Conservation (phyloP, 2,888 invertebrate genomes). For the Diplolepis rosae region DNA sequence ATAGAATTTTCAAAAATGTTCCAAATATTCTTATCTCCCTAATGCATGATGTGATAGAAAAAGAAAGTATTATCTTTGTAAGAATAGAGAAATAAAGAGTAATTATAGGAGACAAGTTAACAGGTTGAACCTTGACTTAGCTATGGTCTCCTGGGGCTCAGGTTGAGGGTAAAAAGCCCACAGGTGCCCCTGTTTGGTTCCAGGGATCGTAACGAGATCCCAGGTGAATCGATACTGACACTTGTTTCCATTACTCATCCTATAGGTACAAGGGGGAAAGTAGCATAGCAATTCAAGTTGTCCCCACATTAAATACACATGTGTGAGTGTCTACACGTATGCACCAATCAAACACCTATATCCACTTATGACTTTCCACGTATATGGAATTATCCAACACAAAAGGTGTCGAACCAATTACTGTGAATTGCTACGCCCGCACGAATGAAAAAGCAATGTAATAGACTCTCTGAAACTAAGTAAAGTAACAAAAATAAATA, state of each 20-base stretch:
- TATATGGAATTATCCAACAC: background rate
- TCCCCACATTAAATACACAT: background rate
- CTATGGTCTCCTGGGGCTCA: conserved; percentile 1
- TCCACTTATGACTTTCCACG: background rate
- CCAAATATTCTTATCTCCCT: too few species aligned
- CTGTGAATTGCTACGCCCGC: background rate
- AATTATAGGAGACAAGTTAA: conserved; percentile 18
- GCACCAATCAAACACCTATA: background rate
- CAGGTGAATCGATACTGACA: conserved; percentile 42
- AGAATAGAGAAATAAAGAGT: background rate
- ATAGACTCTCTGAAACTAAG: background rate
- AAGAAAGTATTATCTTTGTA: too few species aligned
- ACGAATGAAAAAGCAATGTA: background rate
- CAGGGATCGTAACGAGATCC: conserved; percentile 32
- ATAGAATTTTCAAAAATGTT: background rate
- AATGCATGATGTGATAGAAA: too few species aligned
- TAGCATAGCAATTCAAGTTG: conserved; percentile 2
- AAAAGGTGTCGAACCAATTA: conserved; percentile 12
- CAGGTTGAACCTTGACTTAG: background rate
- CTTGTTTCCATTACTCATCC: conserved; percentile 22
- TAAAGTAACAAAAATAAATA: background rate
- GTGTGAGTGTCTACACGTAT: background rate
- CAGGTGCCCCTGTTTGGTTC: background rate
- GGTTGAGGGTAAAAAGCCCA: background rate
- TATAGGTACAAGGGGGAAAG: background rate